Evolutionary conservation across 2,113 vertebrate genomes (phyloP), one percentile per base, ranked within the genome.

Genomic region (Himantopus leucocephalus): DNA sequence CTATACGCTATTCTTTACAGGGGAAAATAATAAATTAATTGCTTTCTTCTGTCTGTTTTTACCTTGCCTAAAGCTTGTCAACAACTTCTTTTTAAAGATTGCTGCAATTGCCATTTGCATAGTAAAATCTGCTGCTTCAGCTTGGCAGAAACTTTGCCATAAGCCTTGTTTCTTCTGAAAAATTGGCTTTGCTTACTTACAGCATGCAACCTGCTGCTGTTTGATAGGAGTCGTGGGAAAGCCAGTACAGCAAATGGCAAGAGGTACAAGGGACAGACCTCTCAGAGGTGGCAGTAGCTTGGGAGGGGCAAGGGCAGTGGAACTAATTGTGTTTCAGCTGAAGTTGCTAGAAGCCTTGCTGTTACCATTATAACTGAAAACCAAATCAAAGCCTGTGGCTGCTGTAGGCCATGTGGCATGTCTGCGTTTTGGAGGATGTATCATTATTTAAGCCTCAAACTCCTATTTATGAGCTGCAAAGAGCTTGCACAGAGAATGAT

Each of bases 11-110:
- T 94, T 97, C 78, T 95, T 96, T 66, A 86, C 32, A 58, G 93
- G 91, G 92, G 82, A 97, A 97, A 97, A 94, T 97, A 97, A 97
- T 95, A 86, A 93, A 97, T 97, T 97, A 97, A 97, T 97, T 96
- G 60, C 37, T 89, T 90, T 84, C 83, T 92, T 94, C 60, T 82
- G 39, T 71, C 96, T 73, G 32, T 18, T 97, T 94, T 94, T 92
- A 89, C 74, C 91, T 97, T 87, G 88, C 95, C 93, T 95, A 95
- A 95, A 94, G 77, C 83, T 92, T 86, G 92, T 94, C 78, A 94
- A 94, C 95, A 97, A 88, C 92, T 96, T 91, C 92, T 95, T 56
- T 95, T 96, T 95, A 93, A 97, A 96, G 90, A 96, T 52, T 93
- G 85, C 71, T 89, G 27, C 66, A 94, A 37, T 92, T 90, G 26